Conservation (phyloP, 2,113 vertebrate genomes). For the Sula dactylatra region DNA sequence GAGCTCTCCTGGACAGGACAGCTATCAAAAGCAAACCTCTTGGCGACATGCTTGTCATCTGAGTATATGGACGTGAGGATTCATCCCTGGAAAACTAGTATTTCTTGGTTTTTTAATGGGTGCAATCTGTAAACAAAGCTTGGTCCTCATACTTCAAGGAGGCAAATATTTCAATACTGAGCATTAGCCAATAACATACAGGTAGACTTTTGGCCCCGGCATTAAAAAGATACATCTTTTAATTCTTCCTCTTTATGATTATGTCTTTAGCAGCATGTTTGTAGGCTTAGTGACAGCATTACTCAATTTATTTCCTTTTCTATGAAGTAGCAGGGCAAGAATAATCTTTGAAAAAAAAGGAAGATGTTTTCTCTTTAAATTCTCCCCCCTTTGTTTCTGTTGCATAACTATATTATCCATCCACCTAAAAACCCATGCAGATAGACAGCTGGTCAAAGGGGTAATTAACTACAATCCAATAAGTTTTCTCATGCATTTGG, state of each 20-base stretch:
- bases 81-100: background rate
- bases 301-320: background rate
- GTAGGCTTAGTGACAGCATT: background rate
- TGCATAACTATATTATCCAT: background rate
- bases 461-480: background rate
- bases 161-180: background rate
- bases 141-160: background rate
- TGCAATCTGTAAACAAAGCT: background rate
- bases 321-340: background rate
- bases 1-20: background rate
- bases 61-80: rapidly evolving
- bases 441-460: background rate
- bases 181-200: background rate
- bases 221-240: background rate
- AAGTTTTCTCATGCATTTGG: background rate
- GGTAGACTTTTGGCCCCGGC: background rate
- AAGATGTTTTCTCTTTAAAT: background rate
- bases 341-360: background rate
- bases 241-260: background rate
- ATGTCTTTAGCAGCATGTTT: background rate
- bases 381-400: background rate
- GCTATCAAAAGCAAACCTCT: background rate
- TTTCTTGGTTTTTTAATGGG: background rate
- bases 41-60: rapidly evolving
- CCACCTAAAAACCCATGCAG: background rate